Evolutionary conservation across 2,113 vertebrate species (phyloP).

Genomic region (Phalacrocorax pelagicus): DNA sequence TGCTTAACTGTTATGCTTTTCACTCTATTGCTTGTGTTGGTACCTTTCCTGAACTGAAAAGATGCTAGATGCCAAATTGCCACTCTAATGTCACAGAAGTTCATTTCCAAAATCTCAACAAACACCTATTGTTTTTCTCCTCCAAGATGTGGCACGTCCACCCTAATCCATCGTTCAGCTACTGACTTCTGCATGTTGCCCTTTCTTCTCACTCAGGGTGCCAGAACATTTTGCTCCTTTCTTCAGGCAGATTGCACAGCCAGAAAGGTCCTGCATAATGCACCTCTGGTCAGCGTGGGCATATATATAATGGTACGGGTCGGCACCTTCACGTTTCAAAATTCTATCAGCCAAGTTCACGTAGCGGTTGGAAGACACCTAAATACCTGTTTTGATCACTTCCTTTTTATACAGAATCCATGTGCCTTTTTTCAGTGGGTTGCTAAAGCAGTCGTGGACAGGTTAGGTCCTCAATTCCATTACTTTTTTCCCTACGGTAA

Average conservation of each 20-base stretch:
- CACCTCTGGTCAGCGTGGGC: not conserved
- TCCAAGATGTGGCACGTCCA: not conserved
- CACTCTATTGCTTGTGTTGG: not conserved
- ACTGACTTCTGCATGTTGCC: not conserved
- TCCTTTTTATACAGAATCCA: not conserved
- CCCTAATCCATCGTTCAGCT: not conserved
- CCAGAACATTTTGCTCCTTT: not conserved
- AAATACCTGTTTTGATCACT: not conserved
- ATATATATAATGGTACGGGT: accelerated
- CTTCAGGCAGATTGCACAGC: not conserved
- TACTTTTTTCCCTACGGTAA: not conserved
- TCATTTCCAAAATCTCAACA: not conserved
- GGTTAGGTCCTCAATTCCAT: not conserved
- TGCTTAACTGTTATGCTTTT: not conserved
- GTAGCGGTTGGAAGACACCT: not conserved
- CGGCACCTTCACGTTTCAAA: not conserved
- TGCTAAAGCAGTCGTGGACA: not conserved
- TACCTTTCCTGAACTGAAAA: not conserved
- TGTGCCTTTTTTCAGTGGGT: not conserved
- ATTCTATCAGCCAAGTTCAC: not conserved
- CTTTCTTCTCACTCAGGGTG: not conserved
- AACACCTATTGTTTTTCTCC: not conserved
- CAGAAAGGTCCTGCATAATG: not conserved
- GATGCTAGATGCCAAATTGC: not conserved
- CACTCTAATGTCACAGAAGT: not conserved